Evolutionary conservation across 2,113 vertebrate genomes (phyloP), one percentile per base, ranked within the genome.

Genomic region (Aphyosemion australe): DNA sequence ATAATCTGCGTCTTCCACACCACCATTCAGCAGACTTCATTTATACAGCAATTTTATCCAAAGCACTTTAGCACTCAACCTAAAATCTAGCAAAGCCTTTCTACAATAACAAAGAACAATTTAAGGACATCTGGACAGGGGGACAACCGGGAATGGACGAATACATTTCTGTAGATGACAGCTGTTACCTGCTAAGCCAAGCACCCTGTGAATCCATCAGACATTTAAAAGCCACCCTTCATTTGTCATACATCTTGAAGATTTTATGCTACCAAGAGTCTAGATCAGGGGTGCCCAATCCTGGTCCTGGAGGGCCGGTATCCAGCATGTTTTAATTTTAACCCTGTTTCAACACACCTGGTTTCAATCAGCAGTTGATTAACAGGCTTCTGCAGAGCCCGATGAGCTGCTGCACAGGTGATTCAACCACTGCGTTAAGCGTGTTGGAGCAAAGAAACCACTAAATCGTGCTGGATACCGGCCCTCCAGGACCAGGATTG

Each of bases 111-210:
- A 16, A 11, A 47, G 45, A 34, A 18, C n/a, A 53, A n/a, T n/a
- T n/a, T n/a, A n/a, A n/a, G n/a, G n/a, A n/a, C n/a, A 61, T 18
- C 51, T 56, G 16, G 42, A 41, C 8, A 53, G 19, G 59, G 45
- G 41, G 46, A 65, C 45, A 74, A 55, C 15, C 43, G 15, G 59
- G 32, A n/a, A 56, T 32, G n/a, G 49, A 53, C 16, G 26, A 21
- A 53, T 53, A 31, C 21, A 32, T 34, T 34, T 53, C 31, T 15
- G 8, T 4, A 9, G 26, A 52, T 31, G 14, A 52, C 12, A 31
- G 50, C 50, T n/a, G n/a, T n/a, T 32, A 5, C 52, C 39, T 45
- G 16, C 46, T 47, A 15, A 62, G 72, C 57, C 31, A 32, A 42
- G 48, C 45, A 12, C 14, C 2, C 43, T 11, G 19, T 8, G 15